A percentile compares a stretch with the other conserved stretches of the same genome.
Evolutionary conservation across 2,888 invertebrate species (phyloP).

Genomic region (Hecatera dysodea): DNA sequence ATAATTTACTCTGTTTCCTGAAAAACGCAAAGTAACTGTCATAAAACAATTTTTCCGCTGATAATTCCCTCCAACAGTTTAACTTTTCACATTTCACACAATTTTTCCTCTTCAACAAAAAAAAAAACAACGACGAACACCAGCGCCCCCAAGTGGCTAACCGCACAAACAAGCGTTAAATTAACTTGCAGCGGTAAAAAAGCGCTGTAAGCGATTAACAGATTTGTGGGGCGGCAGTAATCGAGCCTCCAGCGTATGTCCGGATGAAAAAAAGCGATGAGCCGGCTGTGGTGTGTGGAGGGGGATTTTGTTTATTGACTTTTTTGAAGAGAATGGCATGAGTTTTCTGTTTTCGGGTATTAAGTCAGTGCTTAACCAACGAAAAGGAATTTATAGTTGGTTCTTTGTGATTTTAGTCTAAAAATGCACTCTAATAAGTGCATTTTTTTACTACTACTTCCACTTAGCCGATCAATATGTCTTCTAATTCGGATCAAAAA

Average conservation of each 20-base stretch:
- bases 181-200: conserved; percentile 75
- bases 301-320: neutral
- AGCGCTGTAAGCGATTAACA: conserved; percentile 77
- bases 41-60: neutral
- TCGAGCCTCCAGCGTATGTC: conserved; percentile 68
- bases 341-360: neutral
- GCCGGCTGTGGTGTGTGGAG: conserved; percentile 67
- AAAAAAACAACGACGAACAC: conserved; percentile 12
- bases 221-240: conserved; percentile 75
- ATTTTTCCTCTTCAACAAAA: conserved; percentile 24
- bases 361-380: too few species aligned
- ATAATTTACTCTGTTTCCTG: neutral
- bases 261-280: conserved; percentile 72
- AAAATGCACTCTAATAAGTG: too few species aligned
- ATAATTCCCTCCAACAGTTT: neutral
- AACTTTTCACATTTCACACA: neutral
- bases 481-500: too few species aligned
- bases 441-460: too few species aligned
- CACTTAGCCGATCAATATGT: too few species aligned
- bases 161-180: conserved; percentile 78
- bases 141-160: conserved; percentile 55
- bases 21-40: neutral
- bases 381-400: too few species aligned
- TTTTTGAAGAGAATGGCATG: neutral
- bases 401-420: too few species aligned